A percentile compares a stretch with the other conserved stretches of the same genome.
Conservation (phyloP, 2,888 invertebrate genomes). For the Linnaemya tessellans region DNA sequence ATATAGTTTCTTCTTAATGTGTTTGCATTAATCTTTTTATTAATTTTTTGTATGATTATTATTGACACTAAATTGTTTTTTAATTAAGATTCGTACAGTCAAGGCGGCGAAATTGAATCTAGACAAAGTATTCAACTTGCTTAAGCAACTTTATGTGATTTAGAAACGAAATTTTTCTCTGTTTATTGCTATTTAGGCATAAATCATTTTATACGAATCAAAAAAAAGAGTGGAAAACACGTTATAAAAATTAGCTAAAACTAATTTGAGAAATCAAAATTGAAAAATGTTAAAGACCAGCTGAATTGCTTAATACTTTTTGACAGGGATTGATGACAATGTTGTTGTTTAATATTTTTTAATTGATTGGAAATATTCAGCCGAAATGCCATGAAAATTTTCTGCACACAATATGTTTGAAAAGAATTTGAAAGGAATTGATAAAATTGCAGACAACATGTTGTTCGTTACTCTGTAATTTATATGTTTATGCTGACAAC, state of each 20-base stretch:
- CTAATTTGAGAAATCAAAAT: conserved; percentile 5
- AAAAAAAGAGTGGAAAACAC: neutral
- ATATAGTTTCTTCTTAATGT: neutral
- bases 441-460: neutral
- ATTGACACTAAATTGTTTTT: conserved; percentile 59
- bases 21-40: conserved; percentile 15
- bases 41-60: conserved; percentile 43
- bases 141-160: conserved; percentile 30
- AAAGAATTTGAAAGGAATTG: conserved; percentile 2
- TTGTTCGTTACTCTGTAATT: no score
- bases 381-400: neutral
- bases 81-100: conserved; percentile 25
- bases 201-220: neutral
- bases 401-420: neutral
- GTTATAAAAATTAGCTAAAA: neutral
- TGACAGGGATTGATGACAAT: neutral
- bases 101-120: conserved; percentile 19
- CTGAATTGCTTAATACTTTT: neutral
- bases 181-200: conserved; percentile 7
- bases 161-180: conserved; percentile 11
- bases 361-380: conserved; percentile 4
- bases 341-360: neutral
- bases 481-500: no score
- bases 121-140: conserved; percentile 23
- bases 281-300: neutral